phyloP scores from a whole-genome alignment of 1,140 invertebrate genomes.

The Sipha flava region DNA sequence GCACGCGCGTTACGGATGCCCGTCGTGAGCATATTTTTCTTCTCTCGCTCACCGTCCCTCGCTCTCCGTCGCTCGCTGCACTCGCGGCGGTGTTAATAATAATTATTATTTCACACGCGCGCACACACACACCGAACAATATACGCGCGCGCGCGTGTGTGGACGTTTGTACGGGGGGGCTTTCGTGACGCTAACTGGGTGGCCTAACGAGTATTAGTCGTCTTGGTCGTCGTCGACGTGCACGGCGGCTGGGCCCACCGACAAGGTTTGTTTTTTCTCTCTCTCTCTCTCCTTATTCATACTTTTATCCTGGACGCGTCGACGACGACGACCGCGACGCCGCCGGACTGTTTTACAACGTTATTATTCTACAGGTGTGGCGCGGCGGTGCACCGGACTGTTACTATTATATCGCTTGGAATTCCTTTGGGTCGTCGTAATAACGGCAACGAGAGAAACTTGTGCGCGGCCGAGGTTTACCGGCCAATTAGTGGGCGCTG shows the following conservation, averaged over 20 bases:
- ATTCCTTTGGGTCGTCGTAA: no score
- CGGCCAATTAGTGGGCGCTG: no score
- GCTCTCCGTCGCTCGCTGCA: neutral
- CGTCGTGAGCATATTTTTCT: neutral
- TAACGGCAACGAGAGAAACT: no score
- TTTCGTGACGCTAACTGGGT: constrained; percentile 32
- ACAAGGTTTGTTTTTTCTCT: neutral
- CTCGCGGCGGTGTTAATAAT: neutral
- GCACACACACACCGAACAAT: neutral
- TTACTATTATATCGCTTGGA: no score
- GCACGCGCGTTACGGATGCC: neutral
- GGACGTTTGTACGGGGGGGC: neutral
- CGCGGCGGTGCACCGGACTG: no score
- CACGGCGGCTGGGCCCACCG: neutral
- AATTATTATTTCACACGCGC: neutral
- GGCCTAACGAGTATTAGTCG: constrained; percentile 27
- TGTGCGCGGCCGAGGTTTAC: no score
- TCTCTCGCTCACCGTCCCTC: neutral
- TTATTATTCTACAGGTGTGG: no score
- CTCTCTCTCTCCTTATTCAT: neutral
- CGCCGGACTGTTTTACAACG: no score
- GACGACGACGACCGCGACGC: no score
- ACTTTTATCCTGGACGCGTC: no score
- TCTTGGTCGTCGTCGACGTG: neutral
- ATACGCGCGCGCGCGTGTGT: neutral